Percentiles rank a stretch among this genome's conserved stretches.
Evolutionary conservation across 2,888 invertebrate genomes (phyloP).

Genomic region (Drosophila parthenogenetica): DNA sequence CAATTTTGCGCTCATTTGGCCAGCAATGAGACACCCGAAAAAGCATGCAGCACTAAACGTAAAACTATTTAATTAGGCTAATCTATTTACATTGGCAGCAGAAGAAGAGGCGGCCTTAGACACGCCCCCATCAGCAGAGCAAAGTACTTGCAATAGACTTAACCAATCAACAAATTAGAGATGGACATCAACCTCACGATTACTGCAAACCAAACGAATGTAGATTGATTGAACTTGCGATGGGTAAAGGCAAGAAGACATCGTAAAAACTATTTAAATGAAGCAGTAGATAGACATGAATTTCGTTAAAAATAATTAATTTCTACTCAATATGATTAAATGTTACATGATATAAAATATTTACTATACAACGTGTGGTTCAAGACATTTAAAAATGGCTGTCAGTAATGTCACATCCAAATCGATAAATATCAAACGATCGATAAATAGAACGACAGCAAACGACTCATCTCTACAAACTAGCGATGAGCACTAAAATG

Average conservation of each 20-base stretch:
- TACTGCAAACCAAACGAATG: not conserved
- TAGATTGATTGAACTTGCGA: too few species aligned
- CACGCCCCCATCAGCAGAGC: constrained; percentile 13
- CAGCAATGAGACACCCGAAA: constrained; percentile 17
- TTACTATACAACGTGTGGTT: too few species aligned
- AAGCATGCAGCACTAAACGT: constrained; percentile 39
- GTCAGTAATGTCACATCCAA: too few species aligned
- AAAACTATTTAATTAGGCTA: constrained; percentile 74
- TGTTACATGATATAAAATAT: too few species aligned
- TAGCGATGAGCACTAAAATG: not conserved
- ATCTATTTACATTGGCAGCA: constrained; percentile 63
- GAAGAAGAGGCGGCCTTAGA: constrained; percentile 14
- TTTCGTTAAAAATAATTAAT: too few species aligned
- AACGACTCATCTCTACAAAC: not conserved
- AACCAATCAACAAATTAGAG: not conserved
- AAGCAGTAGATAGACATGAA: too few species aligned
- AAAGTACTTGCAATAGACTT: constrained; percentile 11
- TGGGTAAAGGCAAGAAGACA: too few species aligned
- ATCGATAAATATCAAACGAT: not conserved
- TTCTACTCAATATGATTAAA: too few species aligned
- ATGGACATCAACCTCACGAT: not conserved
- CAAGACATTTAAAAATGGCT: too few species aligned
- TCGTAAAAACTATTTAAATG: too few species aligned
- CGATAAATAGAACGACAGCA: too few species aligned
- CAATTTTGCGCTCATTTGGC: constrained; percentile 58